A percentile compares a stretch with the other conserved stretches of the same genome.
Conservation (phyloP, 2,113 vertebrate species). For the Platysternon megacephalum region DNA sequence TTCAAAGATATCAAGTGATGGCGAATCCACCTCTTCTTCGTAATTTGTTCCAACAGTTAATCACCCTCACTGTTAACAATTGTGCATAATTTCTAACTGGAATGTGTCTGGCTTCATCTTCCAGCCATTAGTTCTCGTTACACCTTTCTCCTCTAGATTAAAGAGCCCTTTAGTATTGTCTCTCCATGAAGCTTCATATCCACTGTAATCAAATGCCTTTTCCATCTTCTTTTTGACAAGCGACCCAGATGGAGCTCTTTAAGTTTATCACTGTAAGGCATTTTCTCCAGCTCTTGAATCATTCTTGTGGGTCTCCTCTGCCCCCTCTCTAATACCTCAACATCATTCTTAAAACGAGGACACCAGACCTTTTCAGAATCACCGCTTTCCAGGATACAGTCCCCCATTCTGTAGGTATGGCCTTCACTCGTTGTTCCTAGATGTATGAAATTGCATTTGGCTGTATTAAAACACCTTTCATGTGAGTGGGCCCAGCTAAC, state of each 20-base stretch:
- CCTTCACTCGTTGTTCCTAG: not conserved
- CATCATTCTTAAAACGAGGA: not conserved
- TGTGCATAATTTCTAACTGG: not conserved
- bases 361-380: not conserved
- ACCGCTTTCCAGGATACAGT: not conserved
- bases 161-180: not conserved
- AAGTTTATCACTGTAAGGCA: not conserved
- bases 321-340: not conserved
- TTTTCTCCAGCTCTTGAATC: not conserved
- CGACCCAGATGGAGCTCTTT: conserved; percentile 2
- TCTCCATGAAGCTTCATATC: not conserved
- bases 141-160: not conserved
- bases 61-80: not conserved
- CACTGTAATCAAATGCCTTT: not conserved
- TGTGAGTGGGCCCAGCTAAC: not conserved
- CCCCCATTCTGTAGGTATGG: not conserved
- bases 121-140: not conserved
- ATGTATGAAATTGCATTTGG: not conserved
- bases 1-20: not conserved
- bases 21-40: not conserved
- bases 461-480: not conserved
- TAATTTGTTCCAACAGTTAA: not conserved
- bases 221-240: not conserved
- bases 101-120: not conserved
- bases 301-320: not conserved